Base-by-base conservation (phyloP, 2,797 vertebrate genomes). In the Ciconia nigra region DNA sequence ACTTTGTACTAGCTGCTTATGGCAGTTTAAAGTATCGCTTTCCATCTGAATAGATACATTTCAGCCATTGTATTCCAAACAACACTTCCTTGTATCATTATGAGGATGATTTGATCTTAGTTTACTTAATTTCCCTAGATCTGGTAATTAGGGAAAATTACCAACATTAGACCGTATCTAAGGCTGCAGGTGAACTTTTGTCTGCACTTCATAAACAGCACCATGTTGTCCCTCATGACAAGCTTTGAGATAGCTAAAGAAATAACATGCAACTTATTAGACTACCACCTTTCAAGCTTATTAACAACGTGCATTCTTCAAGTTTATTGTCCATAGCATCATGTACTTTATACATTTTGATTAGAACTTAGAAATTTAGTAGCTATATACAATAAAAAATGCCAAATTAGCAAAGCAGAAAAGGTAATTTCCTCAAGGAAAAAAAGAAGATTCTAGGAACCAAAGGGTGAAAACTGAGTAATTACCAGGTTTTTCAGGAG, bases 401-500 rank as follows among this genome's bases (percentile, higher is more conserved):
- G 19, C 5, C 76, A 65, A 73, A 78, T 29, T 13, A 91, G 16
- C 35, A 57, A 79, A 87, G 42, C 18, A 31, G 44, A 78, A 67
- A 88, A 18, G n/a, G 39, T 5, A 5, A 41, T 33, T 62, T 88
- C 39, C 47, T 81, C 13, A 72, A 77, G n/a, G 70, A 44, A 47
- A 49, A 55, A 63, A 46, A 84, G 17, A 94, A 57, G 17, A 41
- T 44, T 73, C 79, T 31, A 95, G 93, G 41, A 31, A 90, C 79
- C 19, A 89, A 96, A 96, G 28, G 13, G 29, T 72, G 49, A 90
- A 95, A 95, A 82, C 15, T 69, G 66, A 93, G 54, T 80, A 97
- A 92, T 99, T 98, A 99, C 99, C 99, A 99, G 98, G 97, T 99
- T 99, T 98, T 99, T 99, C 54, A 99, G 99, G 83, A 99, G 99